phyloP scores from a whole-genome alignment of 2,113 vertebrate species.

The Caranx melampygus region DNA sequence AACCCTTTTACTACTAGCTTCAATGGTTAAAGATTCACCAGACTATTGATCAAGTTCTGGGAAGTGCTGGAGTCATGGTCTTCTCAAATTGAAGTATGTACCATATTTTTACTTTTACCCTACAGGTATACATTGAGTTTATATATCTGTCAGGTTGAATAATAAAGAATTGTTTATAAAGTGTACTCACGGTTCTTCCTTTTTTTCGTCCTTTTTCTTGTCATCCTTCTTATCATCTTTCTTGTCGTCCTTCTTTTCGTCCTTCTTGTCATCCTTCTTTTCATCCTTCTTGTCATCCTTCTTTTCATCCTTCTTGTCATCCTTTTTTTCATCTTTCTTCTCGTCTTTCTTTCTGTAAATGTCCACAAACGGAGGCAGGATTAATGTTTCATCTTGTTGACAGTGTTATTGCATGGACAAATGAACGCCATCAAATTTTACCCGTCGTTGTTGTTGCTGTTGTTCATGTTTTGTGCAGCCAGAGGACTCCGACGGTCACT shows the following conservation, averaged over 20 bases:
- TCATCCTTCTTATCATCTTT: constrained; percentile 29
- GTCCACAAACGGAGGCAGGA: constrained; percentile 1
- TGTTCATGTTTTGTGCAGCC: constrained; percentile 86
- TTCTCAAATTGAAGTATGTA: neutral
- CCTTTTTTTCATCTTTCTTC: constrained; percentile 55
- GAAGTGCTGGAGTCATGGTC: neutral
- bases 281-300: constrained; percentile 81
- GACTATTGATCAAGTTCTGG: neutral
- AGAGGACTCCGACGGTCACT: constrained; percentile 75
- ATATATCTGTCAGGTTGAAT: neutral
- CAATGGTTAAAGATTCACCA: no score
- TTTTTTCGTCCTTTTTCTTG: constrained; percentile 68
- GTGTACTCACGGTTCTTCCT: constrained; percentile 72
- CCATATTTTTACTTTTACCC: neutral
- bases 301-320: constrained; percentile 81
- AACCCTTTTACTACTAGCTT: no score
- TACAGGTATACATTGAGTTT: neutral
- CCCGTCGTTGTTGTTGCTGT: constrained; percentile 89
- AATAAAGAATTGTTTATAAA: neutral
- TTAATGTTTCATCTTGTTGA: neutral
- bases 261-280: constrained; percentile 66
- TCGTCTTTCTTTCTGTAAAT: constrained; percentile 17
- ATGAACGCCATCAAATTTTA: constrained; percentile 71
- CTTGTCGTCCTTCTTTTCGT: constrained; percentile 57
- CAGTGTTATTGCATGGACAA: no score